These are phyloP conservation scores for Petrocephalus microphthalmus DNA, from an alignment of 2,113 vertebrate species.

Conservation along the genomic window DNA sequence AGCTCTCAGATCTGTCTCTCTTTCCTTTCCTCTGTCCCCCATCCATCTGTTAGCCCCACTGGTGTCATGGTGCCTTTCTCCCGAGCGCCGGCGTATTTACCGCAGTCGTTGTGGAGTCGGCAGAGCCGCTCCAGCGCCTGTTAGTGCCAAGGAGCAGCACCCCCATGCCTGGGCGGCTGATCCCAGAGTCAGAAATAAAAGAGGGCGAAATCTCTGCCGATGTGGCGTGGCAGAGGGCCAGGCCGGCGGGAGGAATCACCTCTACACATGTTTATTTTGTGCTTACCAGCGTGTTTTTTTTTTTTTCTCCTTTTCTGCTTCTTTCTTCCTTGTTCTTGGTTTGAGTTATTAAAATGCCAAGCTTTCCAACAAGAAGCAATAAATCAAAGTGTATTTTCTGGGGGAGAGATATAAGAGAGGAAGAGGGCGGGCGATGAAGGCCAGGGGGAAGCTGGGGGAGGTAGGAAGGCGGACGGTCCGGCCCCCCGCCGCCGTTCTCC, in stretches of 20 bases:
- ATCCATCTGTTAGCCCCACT: constrained; percentile 20
- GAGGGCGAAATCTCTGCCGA: constrained; percentile 13
- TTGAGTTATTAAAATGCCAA: constrained; percentile 73
- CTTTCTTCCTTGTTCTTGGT: constrained; percentile 46
- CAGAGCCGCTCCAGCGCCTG: neutral
- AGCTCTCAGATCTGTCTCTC: constrained; percentile 19
- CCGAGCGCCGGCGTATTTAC: neutral
- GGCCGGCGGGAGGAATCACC: neutral
- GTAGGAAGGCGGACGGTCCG: neutral
- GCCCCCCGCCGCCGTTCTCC: too few species aligned
- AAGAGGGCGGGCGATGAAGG: constrained; percentile 12
- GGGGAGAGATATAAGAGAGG: constrained; percentile 31
- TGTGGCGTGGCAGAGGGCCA: constrained; percentile 17
- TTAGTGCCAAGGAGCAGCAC: constrained; percentile 31
- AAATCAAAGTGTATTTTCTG: constrained; percentile 68
- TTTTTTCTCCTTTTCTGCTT: constrained; percentile 5
- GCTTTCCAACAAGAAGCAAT: constrained; percentile 67
- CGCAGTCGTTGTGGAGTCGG: neutral
- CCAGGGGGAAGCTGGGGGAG: constrained; percentile 18
- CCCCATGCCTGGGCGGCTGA: neutral
- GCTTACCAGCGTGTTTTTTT: constrained; percentile 54
- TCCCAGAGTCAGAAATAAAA: constrained; percentile 45
- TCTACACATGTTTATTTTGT: constrained; percentile 58
- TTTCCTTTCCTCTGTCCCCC: constrained; percentile 35
- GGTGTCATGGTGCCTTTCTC: neutral